phyloP scores from a whole-genome alignment of 2,888 invertebrate species.

The Mythimna loreyi region DNA sequence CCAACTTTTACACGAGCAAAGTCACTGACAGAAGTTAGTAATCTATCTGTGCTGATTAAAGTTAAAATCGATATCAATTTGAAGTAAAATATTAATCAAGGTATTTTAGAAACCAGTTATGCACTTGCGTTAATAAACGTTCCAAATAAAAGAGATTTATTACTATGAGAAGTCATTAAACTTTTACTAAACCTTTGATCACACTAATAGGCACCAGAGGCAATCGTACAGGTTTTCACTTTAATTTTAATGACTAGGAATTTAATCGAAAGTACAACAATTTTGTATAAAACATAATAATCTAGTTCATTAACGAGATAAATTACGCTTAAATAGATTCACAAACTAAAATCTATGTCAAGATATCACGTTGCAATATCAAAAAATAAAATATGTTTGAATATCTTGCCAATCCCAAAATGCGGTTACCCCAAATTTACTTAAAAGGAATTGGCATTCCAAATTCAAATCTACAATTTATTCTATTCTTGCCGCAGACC shows the following conservation, averaged over 20 bases:
- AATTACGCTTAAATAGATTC: constrained; percentile 14
- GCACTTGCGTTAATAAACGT: background rate
- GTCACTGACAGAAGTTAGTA: background rate
- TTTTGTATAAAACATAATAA: background rate
- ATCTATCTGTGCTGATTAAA: background rate
- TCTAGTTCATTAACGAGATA: constrained; percentile 1
- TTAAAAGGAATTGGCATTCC: constrained; percentile 64
- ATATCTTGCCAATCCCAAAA: constrained; percentile 51
- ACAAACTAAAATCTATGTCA: constrained; percentile 32
- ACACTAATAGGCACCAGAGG: background rate
- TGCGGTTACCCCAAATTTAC: constrained; percentile 52
- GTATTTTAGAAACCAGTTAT: background rate
- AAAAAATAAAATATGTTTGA: constrained; percentile 6
- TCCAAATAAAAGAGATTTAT: constrained; percentile 20
- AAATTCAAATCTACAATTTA: constrained; percentile 69
- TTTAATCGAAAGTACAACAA: constrained; percentile 24
- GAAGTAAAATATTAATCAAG: too few species aligned
- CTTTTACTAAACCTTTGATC: constrained; percentile 17
- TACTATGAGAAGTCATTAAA: background rate
- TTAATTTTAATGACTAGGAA: background rate
- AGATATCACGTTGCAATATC: constrained; percentile 14
- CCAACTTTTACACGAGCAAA: too few species aligned
- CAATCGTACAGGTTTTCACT: background rate
- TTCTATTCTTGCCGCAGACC: constrained; percentile 64
- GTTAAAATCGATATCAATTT: background rate